These are phyloP conservation scores for Porites rus DNA, from an alignment of 92 coral and sea anemone species.

Conservation along the genomic window DNA sequence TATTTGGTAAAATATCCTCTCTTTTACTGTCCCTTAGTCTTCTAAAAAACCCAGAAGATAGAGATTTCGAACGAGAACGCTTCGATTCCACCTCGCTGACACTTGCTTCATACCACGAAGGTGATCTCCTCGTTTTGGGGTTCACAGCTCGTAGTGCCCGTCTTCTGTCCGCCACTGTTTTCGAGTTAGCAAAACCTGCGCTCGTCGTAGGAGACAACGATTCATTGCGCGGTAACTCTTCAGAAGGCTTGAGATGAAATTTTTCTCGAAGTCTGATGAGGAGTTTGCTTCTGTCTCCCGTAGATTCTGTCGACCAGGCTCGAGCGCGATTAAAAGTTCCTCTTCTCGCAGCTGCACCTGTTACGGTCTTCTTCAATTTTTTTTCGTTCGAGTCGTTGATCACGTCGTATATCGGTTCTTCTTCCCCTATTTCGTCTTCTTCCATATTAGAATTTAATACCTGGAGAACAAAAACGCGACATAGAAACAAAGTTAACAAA, in stretches of 20 bases:
- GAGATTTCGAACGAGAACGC: constrained; percentile 32
- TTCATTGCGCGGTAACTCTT: not conserved
- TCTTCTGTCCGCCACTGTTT: not conserved
- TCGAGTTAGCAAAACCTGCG: not conserved
- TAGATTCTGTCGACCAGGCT: not conserved
- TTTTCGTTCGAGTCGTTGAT: constrained; percentile 14
- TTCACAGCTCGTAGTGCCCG: not conserved
- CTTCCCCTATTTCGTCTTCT: not conserved
- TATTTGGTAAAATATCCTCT: not conserved
- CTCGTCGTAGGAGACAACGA: not conserved
- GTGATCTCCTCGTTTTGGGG: not conserved
- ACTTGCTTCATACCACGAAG: not conserved
- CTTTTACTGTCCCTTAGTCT: not conserved
- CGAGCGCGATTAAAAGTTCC: not conserved
- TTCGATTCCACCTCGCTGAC: not conserved
- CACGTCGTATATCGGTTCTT: constrained; percentile 12
- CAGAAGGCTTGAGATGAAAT: constrained; percentile 26
- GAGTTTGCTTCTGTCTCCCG: constrained; percentile 14
- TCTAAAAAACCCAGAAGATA: not conserved
- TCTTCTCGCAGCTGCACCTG: constrained; percentile 22
- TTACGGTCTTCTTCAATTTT: not conserved
- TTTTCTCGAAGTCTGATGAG: constrained; percentile 8
- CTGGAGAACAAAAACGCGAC: not conserved
- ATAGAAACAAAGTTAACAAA: not conserved
- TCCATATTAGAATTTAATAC: constrained; percentile 13